Conservation (phyloP, 2,888 invertebrate species). For the Lasioglossum malachurum region DNA sequence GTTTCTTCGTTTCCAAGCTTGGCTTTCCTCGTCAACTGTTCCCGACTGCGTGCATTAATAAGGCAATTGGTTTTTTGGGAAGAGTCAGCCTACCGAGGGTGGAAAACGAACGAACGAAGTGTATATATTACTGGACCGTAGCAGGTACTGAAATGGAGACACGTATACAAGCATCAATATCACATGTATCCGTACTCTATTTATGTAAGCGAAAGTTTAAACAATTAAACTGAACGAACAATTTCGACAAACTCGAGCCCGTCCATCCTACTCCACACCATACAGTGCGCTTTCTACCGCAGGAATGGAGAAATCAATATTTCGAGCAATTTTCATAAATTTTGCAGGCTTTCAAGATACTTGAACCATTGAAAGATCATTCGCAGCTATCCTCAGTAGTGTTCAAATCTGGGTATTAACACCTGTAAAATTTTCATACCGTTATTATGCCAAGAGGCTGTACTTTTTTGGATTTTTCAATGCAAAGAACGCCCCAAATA, state of each 20-base stretch:
- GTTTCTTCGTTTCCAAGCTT: neutral
- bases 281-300: neutral
- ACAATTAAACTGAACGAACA: constrained; percentile 76
- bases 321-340: neutral
- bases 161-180: constrained; percentile 73
- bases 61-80: constrained; percentile 30
- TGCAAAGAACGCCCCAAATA: too few species aligned
- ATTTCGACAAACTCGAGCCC: constrained; percentile 43
- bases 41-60: constrained; percentile 12
- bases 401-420: neutral
- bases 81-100: constrained; percentile 44
- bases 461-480: too few species aligned
- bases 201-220: constrained; percentile 82
- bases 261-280: neutral
- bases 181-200: constrained; percentile 83
- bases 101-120: constrained; percentile 66
- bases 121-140: constrained; percentile 73
- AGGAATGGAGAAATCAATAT: rapidly evolving
- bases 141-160: constrained; percentile 61
- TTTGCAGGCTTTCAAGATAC: neutral
- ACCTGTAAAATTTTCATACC: too few species aligned
- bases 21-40: constrained; percentile 2
- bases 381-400: too few species aligned
- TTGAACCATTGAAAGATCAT: neutral
- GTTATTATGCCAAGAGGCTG: too few species aligned